phyloP scores from a whole-genome alignment of 2,888 invertebrate genomes.

The Heliothis peltigera region DNA sequence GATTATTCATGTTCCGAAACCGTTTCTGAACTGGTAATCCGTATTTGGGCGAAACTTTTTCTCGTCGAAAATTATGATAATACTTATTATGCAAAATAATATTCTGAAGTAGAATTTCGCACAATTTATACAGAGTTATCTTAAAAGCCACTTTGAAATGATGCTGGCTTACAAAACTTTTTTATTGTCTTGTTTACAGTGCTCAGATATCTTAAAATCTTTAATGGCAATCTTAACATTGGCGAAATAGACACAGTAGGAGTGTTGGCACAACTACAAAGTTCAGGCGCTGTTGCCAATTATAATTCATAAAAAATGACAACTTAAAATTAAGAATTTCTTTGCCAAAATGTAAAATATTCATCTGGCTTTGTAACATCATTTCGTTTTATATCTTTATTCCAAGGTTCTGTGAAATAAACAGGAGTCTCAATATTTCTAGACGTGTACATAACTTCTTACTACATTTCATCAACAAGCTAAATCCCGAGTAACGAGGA shows the following conservation, averaged over 20 bases:
- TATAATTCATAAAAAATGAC: constrained; percentile 13
- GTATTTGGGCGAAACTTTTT: constrained; percentile 47
- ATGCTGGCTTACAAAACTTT: constrained; percentile 48
- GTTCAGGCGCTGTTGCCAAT: background rate
- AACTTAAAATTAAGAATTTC: background rate
- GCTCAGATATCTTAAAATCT: constrained; percentile 25
- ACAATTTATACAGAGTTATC: constrained; percentile 63
- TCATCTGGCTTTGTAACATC: constrained; percentile 1
- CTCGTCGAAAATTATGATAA: constrained; percentile 58
- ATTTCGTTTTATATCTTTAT: constrained; percentile 12
- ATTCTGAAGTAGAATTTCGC: constrained; percentile 58
- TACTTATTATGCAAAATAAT: constrained; percentile 56
- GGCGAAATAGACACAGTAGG: constrained; percentile 1
- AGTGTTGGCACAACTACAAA: constrained; percentile 1
- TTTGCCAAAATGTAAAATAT: constrained; percentile 17
- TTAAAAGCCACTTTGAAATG: constrained; percentile 58
- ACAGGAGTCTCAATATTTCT: constrained; percentile 18
- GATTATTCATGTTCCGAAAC: constrained; percentile 40
- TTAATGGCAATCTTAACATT: constrained; percentile 32
- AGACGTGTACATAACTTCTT: constrained; percentile 14
- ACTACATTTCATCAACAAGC: constrained; percentile 14
- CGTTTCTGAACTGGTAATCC: constrained; percentile 44
- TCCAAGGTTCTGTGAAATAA: constrained; percentile 18
- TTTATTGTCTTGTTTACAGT: constrained; percentile 47
- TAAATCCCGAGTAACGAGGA: constrained; percentile 8